Percentiles rank a stretch among this genome's conserved stretches.
Conservation (phyloP, 2,113 vertebrate genomes). For the Ciconia boyciana region DNA sequence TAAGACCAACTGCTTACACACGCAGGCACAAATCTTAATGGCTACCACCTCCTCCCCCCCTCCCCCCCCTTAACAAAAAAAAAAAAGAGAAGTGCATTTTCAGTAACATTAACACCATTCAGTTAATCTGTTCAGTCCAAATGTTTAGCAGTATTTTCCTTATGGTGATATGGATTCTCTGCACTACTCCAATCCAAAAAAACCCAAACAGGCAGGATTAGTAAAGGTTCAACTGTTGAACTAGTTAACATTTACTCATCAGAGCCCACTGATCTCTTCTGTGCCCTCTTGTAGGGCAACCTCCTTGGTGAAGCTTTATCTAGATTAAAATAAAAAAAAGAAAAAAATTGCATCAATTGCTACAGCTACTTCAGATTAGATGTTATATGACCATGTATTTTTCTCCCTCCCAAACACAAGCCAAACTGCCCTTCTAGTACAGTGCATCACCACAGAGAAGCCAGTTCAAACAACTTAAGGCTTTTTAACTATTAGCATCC, state of each 20-base stretch:
- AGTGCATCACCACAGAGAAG: background rate
- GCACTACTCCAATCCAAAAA: slow-evolving; percentile 72
- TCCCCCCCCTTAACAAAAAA: slow-evolving; percentile 40
- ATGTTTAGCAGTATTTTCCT: slow-evolving; percentile 65
- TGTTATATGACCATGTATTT: background rate
- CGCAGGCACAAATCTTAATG: slow-evolving; percentile 65
- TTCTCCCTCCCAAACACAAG: background rate
- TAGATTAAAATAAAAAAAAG: slow-evolving; percentile 45
- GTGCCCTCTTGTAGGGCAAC: slow-evolving; percentile 91
- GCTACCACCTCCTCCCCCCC: background rate
- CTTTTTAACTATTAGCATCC: background rate
- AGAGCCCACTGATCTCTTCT: slow-evolving; percentile 95
- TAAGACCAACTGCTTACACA: slow-evolving; percentile 68
- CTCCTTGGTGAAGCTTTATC: slow-evolving; percentile 95
- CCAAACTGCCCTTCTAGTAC: background rate
- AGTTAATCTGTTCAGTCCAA: slow-evolving; percentile 72
- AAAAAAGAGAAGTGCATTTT: slow-evolving; percentile 72
- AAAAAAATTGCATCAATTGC: background rate
- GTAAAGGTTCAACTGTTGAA: slow-evolving; percentile 68
- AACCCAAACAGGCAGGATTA: slow-evolving; percentile 67
- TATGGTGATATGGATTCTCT: slow-evolving; percentile 68
- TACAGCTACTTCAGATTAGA: background rate
- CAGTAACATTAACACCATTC: slow-evolving; percentile 68
- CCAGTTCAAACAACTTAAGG: background rate
- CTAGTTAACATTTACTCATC: slow-evolving; percentile 87